Base-by-base conservation (phyloP, 2,797 vertebrate species). In the Mormyrops attenuatus region DNA sequence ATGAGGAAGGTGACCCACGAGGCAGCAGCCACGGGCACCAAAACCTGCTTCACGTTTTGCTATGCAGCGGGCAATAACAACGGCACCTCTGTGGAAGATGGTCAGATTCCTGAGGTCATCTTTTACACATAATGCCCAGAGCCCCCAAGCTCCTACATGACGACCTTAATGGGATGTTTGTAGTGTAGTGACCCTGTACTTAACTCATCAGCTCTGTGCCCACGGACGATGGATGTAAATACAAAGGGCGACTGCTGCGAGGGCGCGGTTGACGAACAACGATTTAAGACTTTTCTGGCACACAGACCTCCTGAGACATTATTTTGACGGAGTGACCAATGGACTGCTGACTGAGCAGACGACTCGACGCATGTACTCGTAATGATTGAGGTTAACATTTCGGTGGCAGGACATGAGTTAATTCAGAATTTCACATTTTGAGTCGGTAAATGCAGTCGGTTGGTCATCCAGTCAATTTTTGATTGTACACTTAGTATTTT, bases 1-100 rank as follows among this genome's bases (percentile, higher is more conserved):
- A 96, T 99, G 91, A 98, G 98, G 92, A 99, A 99, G 94, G 97
- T 99, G 87, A 98, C 97, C 88, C 97, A 99, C 0, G 99, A 99
- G 91, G 96, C 97, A 0, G 95, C 97, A 0, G 95, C 97, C 0
- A 97, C 97, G 0, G 98, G 99, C 91, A 96, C 97, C 92, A 99
- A 99, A 95, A 99, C 98, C 0, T 98, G 97, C 53, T 99, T 99
- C 91, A 97, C 97, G 3, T 99, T 99, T 94, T 99, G 98, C 90
- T 99, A 99, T 0, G 98, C 98, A 0, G 98, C 99, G 0, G 99
- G 99, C 88, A 99, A 99, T 92, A 99, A 99, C 95, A 99, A 99
- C 0, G 99, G 99, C 92, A 99, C 98, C 0, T 99, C 98, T 0
- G 98, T 99, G 94, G 99, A 99, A 93, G 98, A 99, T 0, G 99